Percentiles rank a stretch among this genome's conserved stretches.
These are phyloP conservation scores for Paralichthys olivaceus DNA, from an alignment of 2,113 vertebrate genomes.

Conservation along the genomic window DNA sequence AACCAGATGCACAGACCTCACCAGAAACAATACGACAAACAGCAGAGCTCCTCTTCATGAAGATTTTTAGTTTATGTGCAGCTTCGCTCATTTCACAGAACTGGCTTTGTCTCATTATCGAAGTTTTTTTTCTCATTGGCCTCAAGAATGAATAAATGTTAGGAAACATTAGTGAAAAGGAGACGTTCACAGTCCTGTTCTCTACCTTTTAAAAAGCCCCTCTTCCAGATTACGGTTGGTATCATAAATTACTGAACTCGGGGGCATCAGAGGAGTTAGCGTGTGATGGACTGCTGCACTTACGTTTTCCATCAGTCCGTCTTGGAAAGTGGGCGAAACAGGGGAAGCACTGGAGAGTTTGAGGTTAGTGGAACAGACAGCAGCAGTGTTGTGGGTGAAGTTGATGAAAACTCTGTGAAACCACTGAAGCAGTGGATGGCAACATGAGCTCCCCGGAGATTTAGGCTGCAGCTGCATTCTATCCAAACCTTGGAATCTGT, in stretches of 20 bases:
- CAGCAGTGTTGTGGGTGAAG: not conserved
- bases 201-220: constrained; percentile 9
- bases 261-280: not conserved
- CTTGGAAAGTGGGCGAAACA: too few relatives aligned
- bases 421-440: not conserved
- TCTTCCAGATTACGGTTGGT: not conserved
- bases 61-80: not conserved
- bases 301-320: not conserved
- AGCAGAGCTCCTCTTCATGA: not conserved
- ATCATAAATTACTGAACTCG: not conserved
- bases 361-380: not conserved
- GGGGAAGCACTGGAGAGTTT: too few relatives aligned
- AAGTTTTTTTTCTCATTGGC: constrained; percentile 37
- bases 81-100: too few relatives aligned
- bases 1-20: not conserved
- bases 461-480: not conserved
- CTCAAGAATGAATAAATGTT: not conserved
- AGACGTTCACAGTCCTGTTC: not conserved
- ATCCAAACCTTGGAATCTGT: too few relatives aligned
- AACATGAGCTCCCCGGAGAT: not conserved
- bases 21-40: not conserved
- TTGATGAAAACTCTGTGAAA: not conserved
- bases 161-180: constrained; percentile 20
- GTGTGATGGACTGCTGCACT: not conserved
- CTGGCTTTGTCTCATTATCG: constrained; percentile 7